Percentiles rank a stretch among this genome's conserved stretches.
Conservation (phyloP, 1,140 invertebrate species). For the Drosophila micromelanica region DNA sequence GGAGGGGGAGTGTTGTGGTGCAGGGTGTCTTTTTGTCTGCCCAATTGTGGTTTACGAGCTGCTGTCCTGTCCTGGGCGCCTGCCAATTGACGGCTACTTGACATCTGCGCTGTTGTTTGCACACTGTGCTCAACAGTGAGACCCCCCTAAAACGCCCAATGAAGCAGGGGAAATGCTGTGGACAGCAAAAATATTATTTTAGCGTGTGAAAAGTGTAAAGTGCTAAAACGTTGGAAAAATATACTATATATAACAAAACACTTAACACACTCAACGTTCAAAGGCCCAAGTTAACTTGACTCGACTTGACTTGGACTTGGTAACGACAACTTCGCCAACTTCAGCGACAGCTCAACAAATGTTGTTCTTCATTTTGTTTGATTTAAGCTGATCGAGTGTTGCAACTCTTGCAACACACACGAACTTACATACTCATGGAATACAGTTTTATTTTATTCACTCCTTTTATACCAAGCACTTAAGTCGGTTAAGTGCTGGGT, state of each 20-base stretch:
- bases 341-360: constrained; percentile 59
- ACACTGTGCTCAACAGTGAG: constrained; percentile 33
- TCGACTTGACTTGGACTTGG: constrained; percentile 46
- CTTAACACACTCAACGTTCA: constrained; percentile 43
- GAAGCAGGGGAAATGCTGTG: constrained; percentile 43
- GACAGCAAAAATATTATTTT: constrained; percentile 76
- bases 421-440: background rate
- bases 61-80: constrained; percentile 19
- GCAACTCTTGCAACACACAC: constrained; percentile 41
- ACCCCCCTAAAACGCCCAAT: constrained; percentile 24
- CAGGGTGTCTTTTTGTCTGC: constrained; percentile 25
- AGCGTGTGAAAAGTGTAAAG: constrained; percentile 82
- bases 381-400: constrained; percentile 79
- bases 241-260: constrained; percentile 60
- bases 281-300: constrained; percentile 31
- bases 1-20: background rate
- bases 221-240: constrained; percentile 77
- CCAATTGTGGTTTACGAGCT: constrained; percentile 65
- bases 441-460: constrained; percentile 8
- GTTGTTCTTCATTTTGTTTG: constrained; percentile 78
- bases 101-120: constrained; percentile 74
- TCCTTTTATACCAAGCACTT: constrained; percentile 46
- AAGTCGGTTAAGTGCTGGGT: constrained; percentile 56
- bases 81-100: constrained; percentile 81
- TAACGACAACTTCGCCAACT: constrained; percentile 40